Conservation (phyloP, 2,797 vertebrate genomes). For the Erpetoichthys calabaricus region DNA sequence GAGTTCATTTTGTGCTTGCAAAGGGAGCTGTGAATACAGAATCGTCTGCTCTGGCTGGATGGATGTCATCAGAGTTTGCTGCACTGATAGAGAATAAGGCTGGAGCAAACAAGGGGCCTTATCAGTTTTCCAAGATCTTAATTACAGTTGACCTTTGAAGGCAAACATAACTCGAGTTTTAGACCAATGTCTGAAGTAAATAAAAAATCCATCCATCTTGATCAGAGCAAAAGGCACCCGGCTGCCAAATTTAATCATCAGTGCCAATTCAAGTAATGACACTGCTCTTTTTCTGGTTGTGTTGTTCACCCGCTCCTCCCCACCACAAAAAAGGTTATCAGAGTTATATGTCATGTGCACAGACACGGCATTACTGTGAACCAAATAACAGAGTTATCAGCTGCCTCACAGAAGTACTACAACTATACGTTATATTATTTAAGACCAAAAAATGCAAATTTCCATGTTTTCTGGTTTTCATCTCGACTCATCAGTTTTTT, state of each 20-base stretch:
- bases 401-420: too few species aligned
- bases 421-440: too few species aligned
- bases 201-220: slow-evolving; percentile 41
- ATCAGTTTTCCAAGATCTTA: slow-evolving; percentile 19
- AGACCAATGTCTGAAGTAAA: slow-evolving; percentile 22
- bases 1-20: too few species aligned
- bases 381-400: too few species aligned
- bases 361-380: too few species aligned
- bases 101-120: slow-evolving; percentile 2
- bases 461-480: too few species aligned
- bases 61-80: slow-evolving; percentile 2
- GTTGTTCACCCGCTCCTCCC: background rate
- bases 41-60: background rate
- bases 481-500: too few species aligned
- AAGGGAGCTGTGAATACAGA: background rate
- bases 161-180: slow-evolving; percentile 15
- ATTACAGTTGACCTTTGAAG: slow-evolving; percentile 27
- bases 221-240: slow-evolving; percentile 32
- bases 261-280: slow-evolving; percentile 19
- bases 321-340: slow-evolving; percentile 6
- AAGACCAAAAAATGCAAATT: too few species aligned
- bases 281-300: slow-evolving; percentile 11
- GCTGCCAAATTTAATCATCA: slow-evolving; percentile 35
- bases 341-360: background rate
- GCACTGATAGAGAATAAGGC: background rate